Conservation (phyloP, 2,888 invertebrate genomes). For the Gymnosoma rotundatum region DNA sequence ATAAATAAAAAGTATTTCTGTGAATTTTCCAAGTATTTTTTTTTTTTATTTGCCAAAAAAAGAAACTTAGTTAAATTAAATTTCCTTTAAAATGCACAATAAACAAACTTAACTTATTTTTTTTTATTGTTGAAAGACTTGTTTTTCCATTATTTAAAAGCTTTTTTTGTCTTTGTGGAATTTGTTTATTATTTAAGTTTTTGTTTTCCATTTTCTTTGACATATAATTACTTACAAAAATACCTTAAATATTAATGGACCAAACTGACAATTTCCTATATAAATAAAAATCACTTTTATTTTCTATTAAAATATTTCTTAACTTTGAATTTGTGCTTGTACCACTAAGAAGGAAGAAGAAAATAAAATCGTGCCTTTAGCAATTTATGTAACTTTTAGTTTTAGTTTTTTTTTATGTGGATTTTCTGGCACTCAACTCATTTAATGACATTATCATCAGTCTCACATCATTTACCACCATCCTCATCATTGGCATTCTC, state of each 20-base stretch:
- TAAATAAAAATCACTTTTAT: slow-evolving; percentile 67
- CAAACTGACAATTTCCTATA: slow-evolving; percentile 54
- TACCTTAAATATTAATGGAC: slow-evolving; percentile 41
- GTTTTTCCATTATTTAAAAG: neutral
- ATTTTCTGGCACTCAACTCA: slow-evolving; percentile 58
- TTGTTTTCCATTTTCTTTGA: slow-evolving; percentile 35
- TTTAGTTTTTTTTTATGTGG: slow-evolving; percentile 29
- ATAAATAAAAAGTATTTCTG: neutral
- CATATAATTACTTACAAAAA: slow-evolving; percentile 53
- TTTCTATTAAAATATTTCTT: slow-evolving; percentile 64
- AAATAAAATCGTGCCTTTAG: slow-evolving; percentile 69
- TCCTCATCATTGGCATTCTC: slow-evolving; percentile 52
- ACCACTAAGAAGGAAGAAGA: slow-evolving; percentile 34
- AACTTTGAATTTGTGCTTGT: slow-evolving; percentile 8
- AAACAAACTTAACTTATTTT: neutral
- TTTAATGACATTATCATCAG: slow-evolving; percentile 70
- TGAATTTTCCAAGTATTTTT: neutral
- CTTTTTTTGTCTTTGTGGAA: neutral
- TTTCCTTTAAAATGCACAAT: neutral
- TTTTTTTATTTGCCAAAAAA: neutral
- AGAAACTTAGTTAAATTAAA: neutral
- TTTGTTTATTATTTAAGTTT: slow-evolving; percentile 41
- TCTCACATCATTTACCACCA: slow-evolving; percentile 66
- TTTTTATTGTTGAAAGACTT: neutral
- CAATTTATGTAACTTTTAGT: slow-evolving; percentile 72